A percentile compares a stretch with the other conserved stretches of the same genome.
Evolutionary conservation across 2,113 vertebrate species (phyloP).

Genomic region (Chinchilla lanigera): DNA sequence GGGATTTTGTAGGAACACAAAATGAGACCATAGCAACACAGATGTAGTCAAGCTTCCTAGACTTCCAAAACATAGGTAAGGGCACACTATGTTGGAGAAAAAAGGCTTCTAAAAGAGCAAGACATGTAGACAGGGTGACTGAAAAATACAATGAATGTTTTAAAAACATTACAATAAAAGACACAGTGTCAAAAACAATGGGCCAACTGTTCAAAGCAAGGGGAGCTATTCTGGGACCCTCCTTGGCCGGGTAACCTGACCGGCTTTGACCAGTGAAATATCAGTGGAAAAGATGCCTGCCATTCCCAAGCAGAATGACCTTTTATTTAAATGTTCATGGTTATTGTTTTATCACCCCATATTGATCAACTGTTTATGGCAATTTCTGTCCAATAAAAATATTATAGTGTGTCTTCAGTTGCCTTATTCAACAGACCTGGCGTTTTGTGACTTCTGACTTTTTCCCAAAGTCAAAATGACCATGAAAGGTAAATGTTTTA

Average conservation of each 20-base stretch:
- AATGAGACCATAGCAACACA: neutral
- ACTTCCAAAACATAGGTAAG: neutral
- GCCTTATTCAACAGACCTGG: neutral
- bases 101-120: neutral
- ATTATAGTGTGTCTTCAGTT: neutral
- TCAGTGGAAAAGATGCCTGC: neutral
- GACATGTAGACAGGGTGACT: neutral
- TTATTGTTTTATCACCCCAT: neutral
- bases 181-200: neutral
- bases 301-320: neutral
- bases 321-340: neutral
- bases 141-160: neutral
- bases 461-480: neutral
- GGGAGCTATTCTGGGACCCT: neutral
- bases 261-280: neutral
- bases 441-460: neutral
- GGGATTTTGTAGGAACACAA: neutral
- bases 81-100: neutral
- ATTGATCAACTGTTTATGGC: neutral
- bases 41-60: neutral
- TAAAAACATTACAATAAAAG: neutral
- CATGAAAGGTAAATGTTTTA: neutral
- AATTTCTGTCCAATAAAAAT: neutral
- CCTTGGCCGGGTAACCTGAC: neutral
- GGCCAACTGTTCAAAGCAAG: neutral